Evolutionary conservation across 2,797 vertebrate genomes (phyloP), one percentile per base, ranked within the genome.

Genomic region (Triplophysa bombifrons): DNA sequence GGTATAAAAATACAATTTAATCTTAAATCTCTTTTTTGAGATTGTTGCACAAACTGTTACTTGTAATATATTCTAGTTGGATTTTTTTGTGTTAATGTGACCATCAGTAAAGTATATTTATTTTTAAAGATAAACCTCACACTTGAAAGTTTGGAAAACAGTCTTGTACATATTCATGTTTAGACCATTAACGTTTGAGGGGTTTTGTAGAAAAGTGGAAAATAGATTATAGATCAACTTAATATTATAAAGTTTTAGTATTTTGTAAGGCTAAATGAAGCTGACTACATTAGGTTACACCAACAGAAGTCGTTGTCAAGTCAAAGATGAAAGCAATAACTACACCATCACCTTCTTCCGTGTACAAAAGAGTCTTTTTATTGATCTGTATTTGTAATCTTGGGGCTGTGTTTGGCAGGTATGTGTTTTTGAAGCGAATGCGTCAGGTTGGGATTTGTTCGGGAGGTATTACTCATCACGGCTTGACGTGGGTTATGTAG

Each of bases 161-260:
- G 22, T 22, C 22, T 22, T 22, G 22, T 22, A 22, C 72, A 80
- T 55, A 55, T 61, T 76, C 73, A 76, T 64, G 53, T 58, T 34
- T 73, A 10, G 13, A 19, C 44, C 67, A 67, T 72, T 63, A 76
- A 46, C 30, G 3, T 20, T 53, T 72, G 30, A 16, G 16, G 19
- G 38, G 60, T 64, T 76, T 78, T 13, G 51, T 41, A 53, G 63
- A 34, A 73, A 80, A 66, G 34, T 41, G 65, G 16, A 48, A 61
- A 67, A 20, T 56, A 76, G 74, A 46, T 76, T 67, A 68, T 46
- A 48, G 58, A 68, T 58, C 19, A 53, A 2, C 50, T 51, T 14
- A 27, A 27, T 3, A 27, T 27, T 1, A 30, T 30, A 30, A 30
- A 4, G 27, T 30, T 30, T 30, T 30, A 3, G 27, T 30, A 30